Evolutionary conservation across 2,888 invertebrate species (phyloP).

Genomic region (Gisinianus flammeolus): DNA sequence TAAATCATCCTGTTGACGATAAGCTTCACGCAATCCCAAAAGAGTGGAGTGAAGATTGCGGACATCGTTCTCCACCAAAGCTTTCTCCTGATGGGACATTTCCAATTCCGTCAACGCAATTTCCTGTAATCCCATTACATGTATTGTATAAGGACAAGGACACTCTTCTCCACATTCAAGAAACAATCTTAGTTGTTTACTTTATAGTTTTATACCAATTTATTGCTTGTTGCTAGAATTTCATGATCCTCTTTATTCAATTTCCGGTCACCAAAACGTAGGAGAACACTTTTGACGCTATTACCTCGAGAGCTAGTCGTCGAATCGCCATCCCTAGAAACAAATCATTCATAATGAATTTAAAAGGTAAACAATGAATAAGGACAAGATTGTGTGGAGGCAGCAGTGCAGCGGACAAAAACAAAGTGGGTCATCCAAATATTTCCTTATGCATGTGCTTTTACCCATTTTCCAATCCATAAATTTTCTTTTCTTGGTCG

Average conservation of each 20-base stretch:
- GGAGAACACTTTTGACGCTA: conserved; percentile 43
- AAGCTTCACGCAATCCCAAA: conserved; percentile 47
- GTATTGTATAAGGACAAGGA: background rate
- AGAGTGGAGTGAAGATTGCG: conserved; percentile 47
- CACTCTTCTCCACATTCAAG: background rate
- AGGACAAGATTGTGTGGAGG: too few relatives aligned
- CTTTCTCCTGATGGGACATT: conserved; percentile 58
- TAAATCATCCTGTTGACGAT: conserved; percentile 54
- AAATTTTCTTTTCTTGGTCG: conserved; percentile 42
- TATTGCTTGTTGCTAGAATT: conserved; percentile 50
- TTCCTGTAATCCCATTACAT: conserved; percentile 45
- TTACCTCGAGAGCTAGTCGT: conserved; percentile 6
- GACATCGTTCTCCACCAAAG: conserved; percentile 54
- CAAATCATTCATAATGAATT: background rate
- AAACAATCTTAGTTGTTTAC: background rate
- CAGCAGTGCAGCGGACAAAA: too few relatives aligned
- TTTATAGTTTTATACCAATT: conserved; percentile 47
- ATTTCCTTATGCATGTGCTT: too few relatives aligned
- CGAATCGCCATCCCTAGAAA: background rate
- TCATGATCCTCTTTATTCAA: conserved; percentile 54
- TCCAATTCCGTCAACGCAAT: conserved; percentile 56
- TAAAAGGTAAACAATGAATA: background rate
- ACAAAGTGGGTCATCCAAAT: too few relatives aligned
- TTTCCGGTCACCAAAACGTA: conserved; percentile 46
- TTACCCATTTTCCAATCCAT: conserved; percentile 26